Conservation (phyloP, 2,888 invertebrate genomes). For the Laothoe populi region DNA sequence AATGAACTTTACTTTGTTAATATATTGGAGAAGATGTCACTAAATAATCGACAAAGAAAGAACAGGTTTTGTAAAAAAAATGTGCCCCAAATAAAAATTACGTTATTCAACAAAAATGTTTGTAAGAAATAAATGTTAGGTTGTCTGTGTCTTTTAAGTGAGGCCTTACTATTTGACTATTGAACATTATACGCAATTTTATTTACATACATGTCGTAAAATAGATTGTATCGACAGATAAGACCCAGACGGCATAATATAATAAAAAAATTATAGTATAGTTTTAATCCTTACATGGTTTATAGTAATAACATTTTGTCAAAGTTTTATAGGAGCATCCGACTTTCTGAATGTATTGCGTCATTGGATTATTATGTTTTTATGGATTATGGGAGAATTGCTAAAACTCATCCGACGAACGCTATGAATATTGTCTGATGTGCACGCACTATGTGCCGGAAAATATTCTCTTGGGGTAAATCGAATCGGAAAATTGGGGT, state of each 20-base stretch:
- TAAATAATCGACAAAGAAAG: slow-evolving; percentile 23
- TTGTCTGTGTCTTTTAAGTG: background rate
- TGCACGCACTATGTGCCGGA: too few relatives aligned
- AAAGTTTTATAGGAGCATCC: background rate
- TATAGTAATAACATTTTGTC: background rate
- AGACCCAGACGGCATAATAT: background rate
- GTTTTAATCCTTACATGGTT: background rate
- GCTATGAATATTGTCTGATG: too few relatives aligned
- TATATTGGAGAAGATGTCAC: slow-evolving; percentile 15
- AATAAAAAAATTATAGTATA: background rate
- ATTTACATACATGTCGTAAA: slow-evolving; percentile 16
- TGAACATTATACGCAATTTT: slow-evolving; percentile 11
- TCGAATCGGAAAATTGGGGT: too few relatives aligned
- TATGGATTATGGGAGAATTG: too few relatives aligned
- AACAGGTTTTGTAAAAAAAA: slow-evolving; percentile 26
- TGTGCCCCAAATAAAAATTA: slow-evolving; percentile 28
- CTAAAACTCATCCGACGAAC: too few relatives aligned
- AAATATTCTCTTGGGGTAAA: too few relatives aligned
- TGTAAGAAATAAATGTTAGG: slow-evolving; percentile 18
- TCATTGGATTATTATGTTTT: background rate
- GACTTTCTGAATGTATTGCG: background rate
- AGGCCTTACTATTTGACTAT: slow-evolving; percentile 3
- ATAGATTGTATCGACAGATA: background rate
- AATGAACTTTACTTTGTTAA: background rate
- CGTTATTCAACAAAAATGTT: slow-evolving; percentile 25